Evolutionary conservation across 2,113 vertebrate species (phyloP).

Genomic region (Calidris pygmaea): DNA sequence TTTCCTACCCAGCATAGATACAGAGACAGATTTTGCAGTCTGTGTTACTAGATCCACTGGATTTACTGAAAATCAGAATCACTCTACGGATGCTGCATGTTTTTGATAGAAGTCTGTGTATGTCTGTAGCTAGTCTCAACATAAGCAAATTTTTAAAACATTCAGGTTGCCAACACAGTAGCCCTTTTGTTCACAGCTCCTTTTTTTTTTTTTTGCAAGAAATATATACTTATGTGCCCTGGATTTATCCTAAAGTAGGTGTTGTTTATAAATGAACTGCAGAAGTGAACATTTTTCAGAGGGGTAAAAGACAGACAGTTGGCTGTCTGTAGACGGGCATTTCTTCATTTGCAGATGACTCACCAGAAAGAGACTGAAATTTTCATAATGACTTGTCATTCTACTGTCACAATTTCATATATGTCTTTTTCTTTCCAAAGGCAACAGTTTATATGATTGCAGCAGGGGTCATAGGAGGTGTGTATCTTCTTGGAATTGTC

Average conservation of each 20-base stretch:
- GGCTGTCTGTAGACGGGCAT: not conserved
- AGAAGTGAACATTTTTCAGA: not conserved
- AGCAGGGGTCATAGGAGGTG: constrained; percentile 83
- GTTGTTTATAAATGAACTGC: constrained; percentile 1
- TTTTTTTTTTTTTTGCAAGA: not conserved
- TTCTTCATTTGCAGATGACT: constrained; percentile 10
- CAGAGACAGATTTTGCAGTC: not conserved
- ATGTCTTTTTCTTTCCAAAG: constrained; percentile 67
- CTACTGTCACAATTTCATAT: not conserved
- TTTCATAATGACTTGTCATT: not conserved
- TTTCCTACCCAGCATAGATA: not conserved
- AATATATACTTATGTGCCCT: not conserved
- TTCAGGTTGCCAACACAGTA: not conserved
- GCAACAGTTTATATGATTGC: constrained; percentile 89
- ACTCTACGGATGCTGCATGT: not conserved
- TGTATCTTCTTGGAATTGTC: constrained; percentile 85
- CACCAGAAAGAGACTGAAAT: not conserved
- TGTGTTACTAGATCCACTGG: not conserved
- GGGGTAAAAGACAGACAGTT: not conserved
- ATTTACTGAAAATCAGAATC: not conserved
- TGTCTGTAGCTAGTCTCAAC: not conserved
- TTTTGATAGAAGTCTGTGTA: not conserved
- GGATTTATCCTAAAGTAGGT: not conserved
- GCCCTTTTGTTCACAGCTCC: not conserved
- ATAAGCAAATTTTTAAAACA: not conserved